Evolutionary conservation across 2,113 vertebrate genomes (phyloP).

Genomic region (Numida meleagris): DNA sequence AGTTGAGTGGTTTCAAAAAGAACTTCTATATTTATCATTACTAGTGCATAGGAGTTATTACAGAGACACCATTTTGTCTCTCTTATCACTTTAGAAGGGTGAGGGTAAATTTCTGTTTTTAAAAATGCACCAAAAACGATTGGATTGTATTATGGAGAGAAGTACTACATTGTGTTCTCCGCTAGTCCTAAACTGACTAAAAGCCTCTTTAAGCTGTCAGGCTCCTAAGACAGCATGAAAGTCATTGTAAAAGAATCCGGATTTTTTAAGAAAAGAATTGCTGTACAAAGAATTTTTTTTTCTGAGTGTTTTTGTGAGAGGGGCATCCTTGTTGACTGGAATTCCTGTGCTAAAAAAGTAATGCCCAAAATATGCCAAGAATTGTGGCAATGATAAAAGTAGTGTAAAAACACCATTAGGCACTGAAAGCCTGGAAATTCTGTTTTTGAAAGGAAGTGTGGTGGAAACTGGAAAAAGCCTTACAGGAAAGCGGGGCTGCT

Average conservation of each 20-base stretch:
- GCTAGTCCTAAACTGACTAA: not conserved
- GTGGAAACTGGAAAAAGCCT: slow-evolving; percentile 39
- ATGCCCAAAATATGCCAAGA: slow-evolving; percentile 44
- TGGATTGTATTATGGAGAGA: not conserved
- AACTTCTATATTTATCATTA: not conserved
- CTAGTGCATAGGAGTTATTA: not conserved
- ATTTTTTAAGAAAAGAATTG: not conserved
- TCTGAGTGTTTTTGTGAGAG: not conserved
- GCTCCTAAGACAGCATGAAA: not conserved
- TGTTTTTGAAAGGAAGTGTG: slow-evolving; percentile 45
- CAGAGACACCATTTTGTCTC: not conserved
- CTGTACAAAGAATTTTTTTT: not conserved
- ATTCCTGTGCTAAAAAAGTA: slow-evolving; percentile 34
- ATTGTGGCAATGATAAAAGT: slow-evolving; percentile 10
- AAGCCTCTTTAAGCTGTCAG: slow-evolving; percentile 16
- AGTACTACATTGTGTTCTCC: not conserved
- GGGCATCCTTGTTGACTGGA: not conserved
- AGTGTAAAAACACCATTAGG: not conserved
- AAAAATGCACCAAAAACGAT: not conserved
- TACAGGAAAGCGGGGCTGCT: slow-evolving; percentile 41
- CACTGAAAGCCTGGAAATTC: slow-evolving; percentile 2
- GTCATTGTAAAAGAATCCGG: not conserved
- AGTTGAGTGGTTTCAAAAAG: not conserved
- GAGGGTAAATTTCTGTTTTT: not conserved
- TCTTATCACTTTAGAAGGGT: not conserved